Conservation (phyloP, 2,797 vertebrate genomes). For the Lates japonicus region DNA sequence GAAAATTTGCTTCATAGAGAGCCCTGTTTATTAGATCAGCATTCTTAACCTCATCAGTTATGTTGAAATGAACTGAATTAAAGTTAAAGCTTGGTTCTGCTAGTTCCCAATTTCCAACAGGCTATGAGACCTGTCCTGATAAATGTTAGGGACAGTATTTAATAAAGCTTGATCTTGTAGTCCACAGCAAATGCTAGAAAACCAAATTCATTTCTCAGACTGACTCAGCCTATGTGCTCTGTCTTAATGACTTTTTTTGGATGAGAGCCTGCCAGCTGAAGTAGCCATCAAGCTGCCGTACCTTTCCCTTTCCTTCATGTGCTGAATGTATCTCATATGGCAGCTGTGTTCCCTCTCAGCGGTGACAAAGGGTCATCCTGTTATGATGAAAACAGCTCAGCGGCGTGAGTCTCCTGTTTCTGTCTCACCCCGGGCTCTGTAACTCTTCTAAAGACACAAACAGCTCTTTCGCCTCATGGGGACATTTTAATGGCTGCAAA, state of each 20-base stretch:
- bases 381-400: slow-evolving; percentile 78
- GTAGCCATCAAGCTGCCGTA: slow-evolving; percentile 39
- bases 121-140: neutral
- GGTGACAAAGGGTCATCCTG: slow-evolving; percentile 72
- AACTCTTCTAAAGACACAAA: slow-evolving; percentile 79
- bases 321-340: slow-evolving; percentile 43
- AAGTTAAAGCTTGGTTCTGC: neutral
- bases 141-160: slow-evolving; percentile 20
- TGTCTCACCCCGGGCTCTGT: slow-evolving; percentile 75
- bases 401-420: slow-evolving; percentile 70
- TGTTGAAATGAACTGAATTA: neutral
- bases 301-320: slow-evolving; percentile 37
- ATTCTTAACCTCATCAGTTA: neutral
- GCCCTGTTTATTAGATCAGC: neutral
- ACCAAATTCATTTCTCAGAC: slow-evolving; percentile 17
- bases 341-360: slow-evolving; percentile 64
- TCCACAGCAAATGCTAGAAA: slow-evolving; percentile 30
- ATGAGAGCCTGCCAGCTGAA: slow-evolving; percentile 43
- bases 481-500: slow-evolving; percentile 83
- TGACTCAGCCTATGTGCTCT: slow-evolving; percentile 1
- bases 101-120: neutral
- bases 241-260: slow-evolving; percentile 47
- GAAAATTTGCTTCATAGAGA: neutral
- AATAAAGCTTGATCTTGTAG: slow-evolving; percentile 25
- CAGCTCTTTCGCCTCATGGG: slow-evolving; percentile 75